Evolutionary conservation across 92 coral and sea anemone species (phyloP).

Genomic region (Umimayanthus chanpuru): DNA sequence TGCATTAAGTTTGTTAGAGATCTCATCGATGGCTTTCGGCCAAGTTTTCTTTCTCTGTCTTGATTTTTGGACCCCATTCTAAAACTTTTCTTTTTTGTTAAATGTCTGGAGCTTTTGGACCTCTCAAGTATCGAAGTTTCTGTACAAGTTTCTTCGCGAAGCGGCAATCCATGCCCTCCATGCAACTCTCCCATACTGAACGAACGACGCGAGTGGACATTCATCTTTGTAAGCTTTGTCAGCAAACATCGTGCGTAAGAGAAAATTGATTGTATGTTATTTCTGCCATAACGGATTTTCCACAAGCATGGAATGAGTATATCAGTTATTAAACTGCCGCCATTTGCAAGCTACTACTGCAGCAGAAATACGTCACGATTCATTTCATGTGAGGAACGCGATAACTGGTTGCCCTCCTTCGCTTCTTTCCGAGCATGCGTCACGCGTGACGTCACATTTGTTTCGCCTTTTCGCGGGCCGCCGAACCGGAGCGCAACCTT

Average conservation of each 20-base stretch:
- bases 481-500: background rate
- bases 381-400: slow-evolving; percentile 40
- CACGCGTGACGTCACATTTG: slow-evolving; percentile 37
- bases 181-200: slow-evolving; percentile 82
- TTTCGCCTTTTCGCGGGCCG: background rate
- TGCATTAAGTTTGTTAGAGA: slow-evolving; percentile 81
- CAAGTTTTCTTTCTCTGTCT: slow-evolving; percentile 66
- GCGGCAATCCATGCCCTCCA: slow-evolving; percentile 75
- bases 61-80: slow-evolving; percentile 62
- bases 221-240: background rate
- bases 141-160: slow-evolving; percentile 44
- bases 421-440: slow-evolving; percentile 41
- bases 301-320: background rate
- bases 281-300: slow-evolving; percentile 1
- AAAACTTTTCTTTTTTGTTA: slow-evolving; percentile 81
- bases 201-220: slow-evolving; percentile 54
- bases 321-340: background rate
- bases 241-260: slow-evolving; percentile 1
- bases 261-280: background rate
- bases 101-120: slow-evolving; percentile 77
- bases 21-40: slow-evolving; percentile 79
- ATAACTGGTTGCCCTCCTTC: background rate
- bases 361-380: slow-evolving; percentile 24
- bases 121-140: slow-evolving; percentile 67
- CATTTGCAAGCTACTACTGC: background rate